A percentile compares a stretch with the other conserved stretches of the same genome.
Conservation (phyloP, 2,888 invertebrate genomes). For the Trilocha varians region DNA sequence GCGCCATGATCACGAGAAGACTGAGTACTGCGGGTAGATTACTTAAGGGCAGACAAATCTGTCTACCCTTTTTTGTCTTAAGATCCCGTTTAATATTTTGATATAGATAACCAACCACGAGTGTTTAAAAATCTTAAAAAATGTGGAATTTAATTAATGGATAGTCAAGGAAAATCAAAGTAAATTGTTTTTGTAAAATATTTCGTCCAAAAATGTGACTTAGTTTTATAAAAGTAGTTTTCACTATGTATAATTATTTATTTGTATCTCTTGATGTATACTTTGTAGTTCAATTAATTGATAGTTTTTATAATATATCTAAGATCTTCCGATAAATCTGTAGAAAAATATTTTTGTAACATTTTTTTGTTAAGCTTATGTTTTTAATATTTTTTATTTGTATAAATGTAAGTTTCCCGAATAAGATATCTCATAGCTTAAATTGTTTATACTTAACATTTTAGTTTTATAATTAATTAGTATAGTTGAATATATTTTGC, state of each 20-base stretch:
- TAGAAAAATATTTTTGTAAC: slow-evolving; percentile 53
- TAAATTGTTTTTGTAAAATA: slow-evolving; percentile 16
- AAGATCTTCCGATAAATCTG: slow-evolving; percentile 60
- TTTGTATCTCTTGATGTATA: slow-evolving; percentile 68
- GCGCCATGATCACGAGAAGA: too few relatives aligned
- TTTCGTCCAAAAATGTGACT: slow-evolving; percentile 36
- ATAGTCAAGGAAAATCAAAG: too few relatives aligned
- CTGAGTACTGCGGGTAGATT: too few relatives aligned
- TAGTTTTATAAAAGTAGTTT: slow-evolving; percentile 44
- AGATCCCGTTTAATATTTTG: too few relatives aligned
- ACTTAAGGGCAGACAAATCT: too few relatives aligned
- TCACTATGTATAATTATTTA: slow-evolving; percentile 63
- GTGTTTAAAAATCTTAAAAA: too few relatives aligned
- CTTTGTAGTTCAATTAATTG: slow-evolving; percentile 49
- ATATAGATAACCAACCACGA: too few relatives aligned
- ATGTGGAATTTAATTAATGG: too few relatives aligned
- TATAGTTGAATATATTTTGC: slow-evolving; percentile 45
- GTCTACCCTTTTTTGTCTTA: too few relatives aligned
- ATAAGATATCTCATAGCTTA: slow-evolving; percentile 58
- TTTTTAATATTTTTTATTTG: slow-evolving; percentile 40
- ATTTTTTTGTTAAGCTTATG: slow-evolving; percentile 26
- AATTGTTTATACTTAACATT: slow-evolving; percentile 51
- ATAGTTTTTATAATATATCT: slow-evolving; percentile 29
- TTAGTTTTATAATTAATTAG: slow-evolving; percentile 47
- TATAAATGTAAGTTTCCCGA: slow-evolving; percentile 59